phyloP scores from a whole-genome alignment of 2,113 vertebrate genomes.

The Triplophysa siluroides region DNA sequence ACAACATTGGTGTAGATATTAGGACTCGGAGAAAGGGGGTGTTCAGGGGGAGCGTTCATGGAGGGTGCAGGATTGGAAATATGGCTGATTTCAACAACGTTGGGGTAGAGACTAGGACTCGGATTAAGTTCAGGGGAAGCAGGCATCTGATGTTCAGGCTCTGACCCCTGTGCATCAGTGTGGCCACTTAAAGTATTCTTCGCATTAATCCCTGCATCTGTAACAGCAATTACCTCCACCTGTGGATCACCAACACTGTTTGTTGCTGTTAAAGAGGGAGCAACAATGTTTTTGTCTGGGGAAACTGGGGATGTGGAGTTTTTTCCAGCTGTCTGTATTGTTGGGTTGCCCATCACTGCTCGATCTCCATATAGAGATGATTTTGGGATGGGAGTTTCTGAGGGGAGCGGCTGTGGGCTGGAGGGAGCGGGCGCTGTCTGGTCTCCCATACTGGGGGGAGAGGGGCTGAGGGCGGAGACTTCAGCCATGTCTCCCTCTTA shows the following conservation, averaged over 20 bases:
- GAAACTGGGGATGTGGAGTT: neutral
- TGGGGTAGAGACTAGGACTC: constrained; percentile 67
- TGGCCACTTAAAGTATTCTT: neutral
- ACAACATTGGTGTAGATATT: no score
- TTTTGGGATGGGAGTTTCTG: constrained; percentile 58
- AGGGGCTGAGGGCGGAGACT: constrained; percentile 68
- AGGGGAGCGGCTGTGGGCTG: constrained; percentile 50
- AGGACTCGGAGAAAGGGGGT: neutral
- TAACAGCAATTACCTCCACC: constrained; percentile 29
- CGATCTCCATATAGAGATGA: constrained; percentile 69
- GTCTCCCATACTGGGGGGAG: constrained; percentile 66
- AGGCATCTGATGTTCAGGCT: constrained; percentile 30
- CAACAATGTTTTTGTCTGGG: neutral
- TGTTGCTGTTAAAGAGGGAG: neutral
- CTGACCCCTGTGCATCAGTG: constrained; percentile 40
- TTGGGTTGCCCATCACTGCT: constrained; percentile 52
- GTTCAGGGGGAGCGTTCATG: no score
- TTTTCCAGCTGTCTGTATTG: constrained; percentile 16
- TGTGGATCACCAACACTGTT: constrained; percentile 4
- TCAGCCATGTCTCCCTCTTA: constrained; percentile 73
- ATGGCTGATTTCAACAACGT: constrained; percentile 30
- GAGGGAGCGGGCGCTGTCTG: constrained; percentile 63
- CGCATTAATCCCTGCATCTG: constrained; percentile 22
- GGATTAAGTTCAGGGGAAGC: constrained; percentile 61
- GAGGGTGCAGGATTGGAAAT: no score